These are phyloP conservation scores for Micropterix aruncella DNA, from an alignment of 2,888 invertebrate species.

Conservation along the genomic window DNA sequence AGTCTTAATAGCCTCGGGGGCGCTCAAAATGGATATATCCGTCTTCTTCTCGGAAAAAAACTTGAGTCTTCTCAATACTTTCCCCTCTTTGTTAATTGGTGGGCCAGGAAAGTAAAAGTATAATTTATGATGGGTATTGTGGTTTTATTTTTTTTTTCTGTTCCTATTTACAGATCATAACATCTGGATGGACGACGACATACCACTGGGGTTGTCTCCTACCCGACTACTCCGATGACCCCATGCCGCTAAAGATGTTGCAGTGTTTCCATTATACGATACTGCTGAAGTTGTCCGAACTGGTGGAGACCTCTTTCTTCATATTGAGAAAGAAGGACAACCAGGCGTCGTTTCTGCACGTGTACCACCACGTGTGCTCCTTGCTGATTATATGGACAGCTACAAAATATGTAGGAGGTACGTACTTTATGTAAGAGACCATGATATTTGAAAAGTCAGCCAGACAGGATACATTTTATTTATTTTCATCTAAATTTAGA, in stretches of 20 bases:
- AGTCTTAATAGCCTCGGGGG: too few species aligned
- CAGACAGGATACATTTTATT: too few species aligned
- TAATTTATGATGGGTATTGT: too few species aligned
- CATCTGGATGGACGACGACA: constrained; percentile 49
- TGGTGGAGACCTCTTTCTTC: constrained; percentile 58
- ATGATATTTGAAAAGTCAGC: too few species aligned
- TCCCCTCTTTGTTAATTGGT: too few species aligned
- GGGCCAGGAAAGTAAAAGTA: too few species aligned
- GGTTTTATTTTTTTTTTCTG: constrained; percentile 4
- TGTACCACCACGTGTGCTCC: constrained; percentile 58
- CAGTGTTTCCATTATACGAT: constrained; percentile 46
- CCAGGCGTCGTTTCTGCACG: constrained; percentile 56
- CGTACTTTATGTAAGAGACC: too few species aligned
- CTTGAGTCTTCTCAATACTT: too few species aligned
- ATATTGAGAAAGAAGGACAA: constrained; percentile 53
- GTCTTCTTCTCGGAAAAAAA: too few species aligned
- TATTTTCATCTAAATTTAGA: too few species aligned
- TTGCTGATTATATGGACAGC: constrained; percentile 43
- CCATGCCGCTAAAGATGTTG: constrained; percentile 44
- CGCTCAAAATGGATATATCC: too few species aligned
- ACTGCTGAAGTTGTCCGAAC: constrained; percentile 48
- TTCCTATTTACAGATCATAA: constrained; percentile 33
- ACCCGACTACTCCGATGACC: constrained; percentile 52
- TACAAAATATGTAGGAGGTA: constrained; percentile 53
- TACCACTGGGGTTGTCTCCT: constrained; percentile 52